A percentile compares a stretch with the other conserved stretches of the same genome.
These are phyloP conservation scores for Xestia xanthographa DNA, from an alignment of 2,888 invertebrate species.

Conservation along the genomic window DNA sequence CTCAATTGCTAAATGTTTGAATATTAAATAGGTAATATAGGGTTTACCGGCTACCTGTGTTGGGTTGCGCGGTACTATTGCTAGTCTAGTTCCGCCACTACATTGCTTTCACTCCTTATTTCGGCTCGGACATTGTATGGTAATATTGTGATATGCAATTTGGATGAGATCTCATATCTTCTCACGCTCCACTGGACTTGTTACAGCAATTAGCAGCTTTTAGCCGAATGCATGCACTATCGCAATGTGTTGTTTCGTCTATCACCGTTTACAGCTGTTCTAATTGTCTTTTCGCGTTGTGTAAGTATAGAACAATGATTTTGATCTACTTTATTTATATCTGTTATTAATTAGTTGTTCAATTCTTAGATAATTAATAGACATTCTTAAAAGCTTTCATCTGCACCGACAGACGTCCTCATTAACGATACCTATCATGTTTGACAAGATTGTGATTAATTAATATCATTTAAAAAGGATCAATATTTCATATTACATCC, in stretches of 20 bases:
- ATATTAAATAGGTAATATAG: conserved; percentile 76
- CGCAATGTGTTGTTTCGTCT: conserved; percentile 70
- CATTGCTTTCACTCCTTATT: conserved; percentile 81
- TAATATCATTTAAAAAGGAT: conserved; percentile 9
- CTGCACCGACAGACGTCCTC: neutral
- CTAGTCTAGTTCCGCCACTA: conserved; percentile 55
- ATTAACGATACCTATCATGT: neutral
- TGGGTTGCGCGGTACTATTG: conserved; percentile 53
- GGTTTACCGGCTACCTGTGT: conserved; percentile 68
- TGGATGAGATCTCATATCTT: conserved; percentile 75
- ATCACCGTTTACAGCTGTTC: conserved; percentile 66
- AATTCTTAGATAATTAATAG: neutral
- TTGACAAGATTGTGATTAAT: conserved; percentile 34
- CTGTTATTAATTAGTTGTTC: conserved; percentile 3
- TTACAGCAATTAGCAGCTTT: conserved; percentile 78
- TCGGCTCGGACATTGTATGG: conserved; percentile 78
- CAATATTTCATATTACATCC: conserved; percentile 33
- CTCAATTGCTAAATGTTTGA: conserved; percentile 78
- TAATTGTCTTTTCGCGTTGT: conserved; percentile 57
- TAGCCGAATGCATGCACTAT: conserved; percentile 68
- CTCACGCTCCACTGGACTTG: conserved; percentile 80
- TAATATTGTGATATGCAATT: conserved; percentile 78
- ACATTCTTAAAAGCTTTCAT: conserved; percentile 17
- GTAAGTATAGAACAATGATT: conserved; percentile 22
- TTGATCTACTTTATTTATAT: conserved; percentile 1